phyloP scores from a whole-genome alignment of 1,140 invertebrate species.

The Temnothorax curvispinosus region DNA sequence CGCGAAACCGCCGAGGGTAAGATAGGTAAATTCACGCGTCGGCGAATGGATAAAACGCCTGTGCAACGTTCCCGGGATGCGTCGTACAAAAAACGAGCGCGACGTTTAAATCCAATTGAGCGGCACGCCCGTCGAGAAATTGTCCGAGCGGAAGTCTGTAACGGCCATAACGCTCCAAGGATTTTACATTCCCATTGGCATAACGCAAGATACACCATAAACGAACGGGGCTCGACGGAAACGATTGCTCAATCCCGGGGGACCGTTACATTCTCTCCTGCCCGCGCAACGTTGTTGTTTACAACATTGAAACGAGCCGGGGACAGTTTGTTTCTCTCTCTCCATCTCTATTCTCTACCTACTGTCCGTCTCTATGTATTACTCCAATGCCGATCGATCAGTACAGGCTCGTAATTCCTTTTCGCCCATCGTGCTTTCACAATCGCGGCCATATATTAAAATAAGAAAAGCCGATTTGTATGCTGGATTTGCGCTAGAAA shows the following conservation, averaged over 20 bases:
- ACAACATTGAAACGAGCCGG: slow-evolving; percentile 48
- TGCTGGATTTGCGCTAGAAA: background rate
- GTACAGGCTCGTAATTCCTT: background rate
- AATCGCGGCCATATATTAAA: background rate
- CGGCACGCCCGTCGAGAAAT: slow-evolving; percentile 31
- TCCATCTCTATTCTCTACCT: background rate
- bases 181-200: slow-evolving; percentile 38
- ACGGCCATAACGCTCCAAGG: slow-evolving; percentile 14
- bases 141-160: slow-evolving; percentile 34
- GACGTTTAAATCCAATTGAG: slow-evolving; percentile 53
- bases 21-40: slow-evolving; percentile 31
- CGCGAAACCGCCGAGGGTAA: background rate
- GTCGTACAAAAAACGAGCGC: slow-evolving; percentile 7
- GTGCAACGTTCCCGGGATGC: background rate
- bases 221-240: slow-evolving; percentile 52
- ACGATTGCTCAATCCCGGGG: slow-evolving; percentile 67
- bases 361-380: background rate
- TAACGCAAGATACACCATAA: slow-evolving; percentile 46
- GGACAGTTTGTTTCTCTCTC: slow-evolving; percentile 13
- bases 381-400: slow-evolving; percentile 15
- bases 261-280: slow-evolving; percentile 65
- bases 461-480: background rate
- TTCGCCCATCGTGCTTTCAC: slow-evolving; percentile 1
- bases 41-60: background rate
- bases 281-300: slow-evolving; percentile 60